phyloP scores from a whole-genome alignment of 1,140 invertebrate genomes.

The Solenopsis invicta region DNA sequence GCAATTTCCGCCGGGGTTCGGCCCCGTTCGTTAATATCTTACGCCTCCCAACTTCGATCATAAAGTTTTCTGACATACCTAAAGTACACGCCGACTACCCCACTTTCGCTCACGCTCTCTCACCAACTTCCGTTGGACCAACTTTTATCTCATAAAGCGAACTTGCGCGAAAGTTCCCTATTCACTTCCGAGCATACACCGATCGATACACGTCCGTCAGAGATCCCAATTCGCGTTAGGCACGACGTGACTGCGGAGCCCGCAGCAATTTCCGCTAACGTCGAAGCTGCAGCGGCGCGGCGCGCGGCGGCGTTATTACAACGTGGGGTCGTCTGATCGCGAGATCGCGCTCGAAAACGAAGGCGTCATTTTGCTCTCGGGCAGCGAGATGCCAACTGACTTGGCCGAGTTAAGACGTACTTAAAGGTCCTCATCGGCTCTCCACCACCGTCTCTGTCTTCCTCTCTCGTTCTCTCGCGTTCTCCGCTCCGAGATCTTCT shows the following conservation, averaged over 20 bases:
- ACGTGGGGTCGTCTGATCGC: slow-evolving; percentile 26
- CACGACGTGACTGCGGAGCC: background rate
- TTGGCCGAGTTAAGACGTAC: slow-evolving; percentile 84
- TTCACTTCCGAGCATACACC: background rate
- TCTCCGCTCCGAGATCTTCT: slow-evolving; percentile 33
- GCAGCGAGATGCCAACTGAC: slow-evolving; percentile 85
- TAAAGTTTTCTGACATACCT: slow-evolving; percentile 25
- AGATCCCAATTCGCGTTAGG: slow-evolving; percentile 1
- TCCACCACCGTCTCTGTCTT: slow-evolving; percentile 63
- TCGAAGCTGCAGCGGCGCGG: background rate
- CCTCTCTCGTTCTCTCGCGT: slow-evolving; percentile 65
- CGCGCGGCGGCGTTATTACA: no score
- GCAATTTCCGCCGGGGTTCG: background rate
- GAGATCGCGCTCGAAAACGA: slow-evolving; percentile 58
- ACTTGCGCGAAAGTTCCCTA: slow-evolving; percentile 11
- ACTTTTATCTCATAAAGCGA: slow-evolving; percentile 25
- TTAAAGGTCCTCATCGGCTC: slow-evolving; percentile 79
- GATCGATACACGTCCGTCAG: slow-evolving; percentile 4
- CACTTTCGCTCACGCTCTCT: slow-evolving; percentile 12
- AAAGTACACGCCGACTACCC: background rate
- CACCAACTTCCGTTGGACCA: background rate
- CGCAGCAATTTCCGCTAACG: background rate
- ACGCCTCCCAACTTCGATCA: background rate
- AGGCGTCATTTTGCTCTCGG: slow-evolving; percentile 73
- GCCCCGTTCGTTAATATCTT: slow-evolving; percentile 19